phyloP scores from a whole-genome alignment of 2,797 vertebrate genomes.

The Phoxinus dragarum region DNA sequence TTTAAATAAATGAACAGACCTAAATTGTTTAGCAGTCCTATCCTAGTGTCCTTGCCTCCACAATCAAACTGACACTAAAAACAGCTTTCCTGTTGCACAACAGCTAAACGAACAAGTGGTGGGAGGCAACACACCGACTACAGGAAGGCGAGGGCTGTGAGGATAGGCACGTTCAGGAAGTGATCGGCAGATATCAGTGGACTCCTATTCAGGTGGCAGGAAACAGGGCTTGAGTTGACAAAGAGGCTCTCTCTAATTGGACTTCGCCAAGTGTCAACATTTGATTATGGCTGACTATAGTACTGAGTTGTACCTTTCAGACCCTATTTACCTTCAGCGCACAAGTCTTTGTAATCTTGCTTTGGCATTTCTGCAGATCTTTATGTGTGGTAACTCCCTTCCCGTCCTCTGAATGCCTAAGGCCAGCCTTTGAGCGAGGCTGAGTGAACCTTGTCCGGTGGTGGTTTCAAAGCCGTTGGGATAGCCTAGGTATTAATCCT shows the following conservation, averaged over 20 bases:
- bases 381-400: slow-evolving; percentile 24
- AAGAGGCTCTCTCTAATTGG: slow-evolving; percentile 16
- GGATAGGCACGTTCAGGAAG: background rate
- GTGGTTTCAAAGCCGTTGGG: slow-evolving; percentile 10
- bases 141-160: background rate
- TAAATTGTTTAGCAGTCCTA: slow-evolving; percentile 21
- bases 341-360: background rate
- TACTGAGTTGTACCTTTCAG: background rate
- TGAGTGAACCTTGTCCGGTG: slow-evolving; percentile 13
- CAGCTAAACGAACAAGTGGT: slow-evolving; percentile 15
- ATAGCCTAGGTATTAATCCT: background rate
- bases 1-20: slow-evolving; percentile 28
- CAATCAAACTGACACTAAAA: slow-evolving; percentile 7
- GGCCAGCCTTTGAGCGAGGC: slow-evolving; percentile 16
- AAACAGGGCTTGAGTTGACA: background rate
- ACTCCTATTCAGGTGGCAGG: slow-evolving; percentile 29
- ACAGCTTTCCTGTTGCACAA: slow-evolving; percentile 36
- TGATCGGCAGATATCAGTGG: slow-evolving; percentile 22
- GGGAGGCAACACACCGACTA: slow-evolving; percentile 9
- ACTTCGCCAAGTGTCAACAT: slow-evolving; percentile 16
- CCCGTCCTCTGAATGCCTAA: background rate
- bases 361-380: slow-evolving; percentile 6
- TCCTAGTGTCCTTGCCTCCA: slow-evolving; percentile 13
- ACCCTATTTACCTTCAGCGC: background rate
- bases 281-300: background rate